These are phyloP conservation scores for Ostrea edulis DNA, from an alignment of 1,140 invertebrate genomes.

Conservation along the genomic window DNA sequence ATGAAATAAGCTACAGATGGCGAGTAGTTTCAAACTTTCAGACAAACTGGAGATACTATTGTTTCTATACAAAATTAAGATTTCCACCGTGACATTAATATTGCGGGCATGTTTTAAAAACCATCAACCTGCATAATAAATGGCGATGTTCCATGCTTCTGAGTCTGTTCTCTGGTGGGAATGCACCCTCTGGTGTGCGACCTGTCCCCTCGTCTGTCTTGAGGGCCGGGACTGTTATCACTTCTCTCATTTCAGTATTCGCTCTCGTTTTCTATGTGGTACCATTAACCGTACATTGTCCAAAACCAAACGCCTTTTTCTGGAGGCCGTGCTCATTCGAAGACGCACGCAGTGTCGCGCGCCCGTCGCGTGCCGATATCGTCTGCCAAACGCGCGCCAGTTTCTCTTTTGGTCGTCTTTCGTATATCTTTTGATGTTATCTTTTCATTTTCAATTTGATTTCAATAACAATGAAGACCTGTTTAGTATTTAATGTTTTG, in stretches of 20 bases:
- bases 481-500: slow-evolving; percentile 29
- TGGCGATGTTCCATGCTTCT: not conserved
- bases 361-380: slow-evolving; percentile 12
- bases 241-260: slow-evolving; percentile 28
- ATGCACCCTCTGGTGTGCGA: not conserved
- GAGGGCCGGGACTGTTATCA: not conserved
- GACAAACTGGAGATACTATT: too few relatives aligned
- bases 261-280: not conserved
- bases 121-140: too few relatives aligned
- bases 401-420: not conserved
- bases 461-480: slow-evolving; percentile 34
- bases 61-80: too few relatives aligned
- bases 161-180: not conserved
- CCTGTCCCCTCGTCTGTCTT: not conserved
- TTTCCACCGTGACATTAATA: too few relatives aligned
- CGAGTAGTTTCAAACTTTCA: too few relatives aligned
- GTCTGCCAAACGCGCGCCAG: not conserved
- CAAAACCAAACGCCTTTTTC: slow-evolving; percentile 6
- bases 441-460: slow-evolving; percentile 31
- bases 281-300: not conserved
- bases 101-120: too few relatives aligned
- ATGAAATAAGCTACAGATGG: too few relatives aligned
- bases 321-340: not conserved
- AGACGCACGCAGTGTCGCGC: slow-evolving; percentile 2
- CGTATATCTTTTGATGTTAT: slow-evolving; percentile 31